Evolutionary conservation across 2,888 invertebrate genomes (phyloP), one percentile per base, ranked within the genome.

Genomic region (Dione juno): DNA sequence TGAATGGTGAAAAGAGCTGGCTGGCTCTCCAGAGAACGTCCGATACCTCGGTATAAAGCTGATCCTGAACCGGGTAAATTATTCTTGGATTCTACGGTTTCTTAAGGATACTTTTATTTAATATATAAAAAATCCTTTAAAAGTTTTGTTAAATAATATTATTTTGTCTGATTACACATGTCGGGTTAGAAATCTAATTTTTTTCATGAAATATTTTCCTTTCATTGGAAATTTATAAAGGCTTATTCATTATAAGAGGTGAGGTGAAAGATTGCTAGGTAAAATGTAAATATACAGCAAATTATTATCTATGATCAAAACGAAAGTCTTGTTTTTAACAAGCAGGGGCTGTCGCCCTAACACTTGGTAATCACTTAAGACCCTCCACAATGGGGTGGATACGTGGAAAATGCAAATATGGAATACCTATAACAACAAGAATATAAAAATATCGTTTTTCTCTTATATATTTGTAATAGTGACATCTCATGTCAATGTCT

Each of bases 291-390:
- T 59, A 70, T 65, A 21, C 5, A 43, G 58, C 58, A 61, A 50
- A 66, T 72, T 69, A 69, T 72, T 70, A 70, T 70, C 61, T 72
- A 61, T 66, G 72, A 72, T 70, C 72, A 66, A 66, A 57, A 63
- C 70, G 72, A 66, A 72, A 72, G 69, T 43, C 71, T 78, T 79
- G 76, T 78, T 78, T 79, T 78, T 78, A 80, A 81, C 79, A 77
- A 80, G 77, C 65, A 73, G 72, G 69, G 67, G 66, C 67, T 71
- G 73, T 66, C 77, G 70, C 74, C 76, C 77, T 70, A 66, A 70
- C 74, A 77, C 77, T 78, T 75, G 72, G 77, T 81, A 81, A 82
- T 83, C 83, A 82, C 80, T 83, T 82, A 81, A 77, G 77, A 73
- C 76, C 78, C 78, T 77, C 73, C 73, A 73, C 72, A 80, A 81